Conservation (phyloP, 2,113 vertebrate genomes). For the Tiliqua scincoides region DNA sequence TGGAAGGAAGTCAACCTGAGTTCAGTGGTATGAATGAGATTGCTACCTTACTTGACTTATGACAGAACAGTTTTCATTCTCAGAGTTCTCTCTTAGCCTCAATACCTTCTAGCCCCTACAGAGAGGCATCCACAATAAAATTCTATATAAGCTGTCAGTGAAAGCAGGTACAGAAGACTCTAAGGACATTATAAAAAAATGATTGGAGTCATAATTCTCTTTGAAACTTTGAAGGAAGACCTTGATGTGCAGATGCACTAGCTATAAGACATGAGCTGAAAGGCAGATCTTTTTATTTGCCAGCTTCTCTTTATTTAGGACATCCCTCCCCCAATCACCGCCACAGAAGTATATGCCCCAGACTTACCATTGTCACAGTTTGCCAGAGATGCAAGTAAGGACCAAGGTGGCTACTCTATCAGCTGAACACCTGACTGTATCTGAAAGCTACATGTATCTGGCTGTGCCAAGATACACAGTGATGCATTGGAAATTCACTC, state of each 20-base stretch:
- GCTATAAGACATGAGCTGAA: not conserved
- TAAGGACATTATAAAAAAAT: not conserved
- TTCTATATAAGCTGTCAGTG: not conserved
- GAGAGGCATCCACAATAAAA: not conserved
- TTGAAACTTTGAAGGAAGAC: not conserved
- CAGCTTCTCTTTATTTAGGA: not conserved
- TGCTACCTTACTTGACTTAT: not conserved
- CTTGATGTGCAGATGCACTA: not conserved
- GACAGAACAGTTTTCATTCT: not conserved
- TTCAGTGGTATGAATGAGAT: not conserved
- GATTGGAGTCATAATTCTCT: not conserved
- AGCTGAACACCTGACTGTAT: not conserved
- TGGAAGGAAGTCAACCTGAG: not conserved
- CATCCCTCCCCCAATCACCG: not conserved
- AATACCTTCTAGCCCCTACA: not conserved
- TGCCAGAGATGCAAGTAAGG: not conserved
- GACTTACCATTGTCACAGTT: not conserved
- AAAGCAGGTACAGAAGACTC: not conserved
- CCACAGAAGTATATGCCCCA: not conserved
- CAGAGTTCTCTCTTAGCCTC: not conserved
- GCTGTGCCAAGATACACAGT: no score
- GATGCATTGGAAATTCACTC: not conserved
- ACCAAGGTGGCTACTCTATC: not conserved
- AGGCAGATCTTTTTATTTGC: not conserved
- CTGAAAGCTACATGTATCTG: no score